These are phyloP conservation scores for Macquaria ambigua DNA, from an alignment of 2,113 vertebrate genomes.

Conservation along the genomic window DNA sequence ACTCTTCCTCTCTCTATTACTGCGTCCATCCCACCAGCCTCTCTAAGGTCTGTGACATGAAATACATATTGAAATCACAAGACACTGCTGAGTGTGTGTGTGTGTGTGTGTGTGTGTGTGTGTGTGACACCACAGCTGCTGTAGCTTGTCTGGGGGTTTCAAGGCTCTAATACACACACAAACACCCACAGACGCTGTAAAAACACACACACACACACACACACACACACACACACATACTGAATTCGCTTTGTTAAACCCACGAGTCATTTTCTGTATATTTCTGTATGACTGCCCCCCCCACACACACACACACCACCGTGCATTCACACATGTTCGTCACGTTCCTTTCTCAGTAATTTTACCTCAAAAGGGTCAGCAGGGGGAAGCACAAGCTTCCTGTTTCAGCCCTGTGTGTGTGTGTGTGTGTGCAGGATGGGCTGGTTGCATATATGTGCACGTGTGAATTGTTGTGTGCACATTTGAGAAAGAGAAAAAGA, in stretches of 20 bases:
- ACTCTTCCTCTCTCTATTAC: neutral
- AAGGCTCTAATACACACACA: neutral
- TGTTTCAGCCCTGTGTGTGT: conserved; percentile 1
- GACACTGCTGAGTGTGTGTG: neutral
- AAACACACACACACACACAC: neutral
- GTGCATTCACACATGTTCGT: neutral
- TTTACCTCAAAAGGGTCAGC: neutral
- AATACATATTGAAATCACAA: neutral
- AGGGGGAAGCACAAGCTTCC: conserved; percentile 42
- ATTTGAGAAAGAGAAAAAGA: neutral
- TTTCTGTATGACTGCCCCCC: no score
- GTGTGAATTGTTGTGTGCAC: neutral
- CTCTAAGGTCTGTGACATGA: neutral
- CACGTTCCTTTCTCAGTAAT: neutral
- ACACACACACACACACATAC: no score
- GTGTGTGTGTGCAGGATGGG: neutral
- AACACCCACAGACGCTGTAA: neutral
- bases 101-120: neutral
- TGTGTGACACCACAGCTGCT: conserved; percentile 40
- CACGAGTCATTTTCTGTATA: neutral
- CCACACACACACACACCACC: neutral
- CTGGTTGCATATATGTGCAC: neutral
- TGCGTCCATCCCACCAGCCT: neutral
- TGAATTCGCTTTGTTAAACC: no score
- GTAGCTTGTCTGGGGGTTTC: conserved; percentile 14